Base-by-base conservation (phyloP, 2,113 vertebrate species). In the Pimephales promelas region DNA sequence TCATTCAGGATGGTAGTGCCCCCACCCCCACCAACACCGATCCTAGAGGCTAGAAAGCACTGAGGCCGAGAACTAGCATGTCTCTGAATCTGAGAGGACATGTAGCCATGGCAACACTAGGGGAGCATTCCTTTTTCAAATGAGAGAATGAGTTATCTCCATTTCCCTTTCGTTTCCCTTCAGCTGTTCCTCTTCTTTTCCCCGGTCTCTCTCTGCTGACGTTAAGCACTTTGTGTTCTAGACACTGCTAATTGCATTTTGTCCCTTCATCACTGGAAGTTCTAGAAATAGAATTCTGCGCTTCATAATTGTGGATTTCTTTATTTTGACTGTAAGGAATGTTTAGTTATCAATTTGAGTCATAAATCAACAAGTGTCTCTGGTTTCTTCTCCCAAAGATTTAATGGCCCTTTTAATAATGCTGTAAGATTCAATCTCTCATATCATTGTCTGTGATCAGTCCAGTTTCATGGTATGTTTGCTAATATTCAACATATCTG, bases 31-130 rank as follows among this genome's bases (percentile, higher is more conserved):
- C 79, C 62, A 64, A 62, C 68, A 26, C 75, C 14, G 16, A 84
- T 45, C 57, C 66, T 59, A 72, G 22, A 73, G 56, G 71, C 79
- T 77, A 83, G 84, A 71, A 75, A 75, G 59, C 75, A 64, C n/a
- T 34, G 24, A 86, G 70, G 82, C 81, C 81, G 24, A 83, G 70
- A 83, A 76, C 77, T 43, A 75, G 79, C 82, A 70, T 76, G 86
- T 47, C 45, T 52, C 82, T 43, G n/a, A 81, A 84, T 34, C 56
- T 31, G 84, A 56, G 82, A 83, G 73, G 79, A 89, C 47, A 18
- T 81, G 83, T 86, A 54, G 26, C 85, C 86, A 89, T 89, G 81
- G 83, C 81, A 89, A 89, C 88, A 77, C 77, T 31, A 77, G 77
- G 72, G 81, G 54, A 83, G 83, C 72, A 40, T 82, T 87, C 74